phyloP scores from a whole-genome alignment of 2,113 vertebrate genomes.

The Fregetta grallaria region DNA sequence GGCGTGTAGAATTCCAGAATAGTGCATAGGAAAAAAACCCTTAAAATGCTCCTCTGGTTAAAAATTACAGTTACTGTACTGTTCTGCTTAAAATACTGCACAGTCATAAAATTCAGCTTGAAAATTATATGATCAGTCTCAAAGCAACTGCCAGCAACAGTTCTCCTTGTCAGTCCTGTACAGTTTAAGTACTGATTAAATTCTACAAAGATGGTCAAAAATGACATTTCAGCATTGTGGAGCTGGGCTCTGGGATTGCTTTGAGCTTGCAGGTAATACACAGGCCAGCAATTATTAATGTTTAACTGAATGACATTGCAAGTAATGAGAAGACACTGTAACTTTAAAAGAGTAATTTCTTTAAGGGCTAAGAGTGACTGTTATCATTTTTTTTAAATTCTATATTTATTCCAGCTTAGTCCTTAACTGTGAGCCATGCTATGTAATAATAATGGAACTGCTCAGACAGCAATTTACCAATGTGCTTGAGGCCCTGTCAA shows the following conservation, averaged over 20 bases:
- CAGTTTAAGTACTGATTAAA: not conserved
- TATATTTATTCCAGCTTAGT: conserved; percentile 25
- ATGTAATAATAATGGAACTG: not conserved
- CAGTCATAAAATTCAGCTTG: not conserved
- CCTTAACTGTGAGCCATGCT: not conserved
- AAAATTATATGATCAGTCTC: conserved; percentile 15
- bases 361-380: not conserved
- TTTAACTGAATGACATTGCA: not conserved
- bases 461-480: conserved; percentile 19
- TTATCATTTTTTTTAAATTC: not conserved
- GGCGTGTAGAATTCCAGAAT: not conserved
- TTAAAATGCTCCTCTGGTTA: conserved; percentile 37
- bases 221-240: conserved; percentile 3
- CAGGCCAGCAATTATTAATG: conserved; percentile 32
- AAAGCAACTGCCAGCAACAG: not conserved
- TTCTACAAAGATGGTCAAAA: conserved; percentile 26
- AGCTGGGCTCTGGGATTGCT: conserved; percentile 27
- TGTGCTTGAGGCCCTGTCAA: conserved; percentile 37
- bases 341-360: conserved; percentile 50
- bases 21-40: not conserved
- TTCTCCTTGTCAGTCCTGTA: conserved; percentile 13
- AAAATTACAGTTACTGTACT: conserved; percentile 11
- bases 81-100: conserved; percentile 11
- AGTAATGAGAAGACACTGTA: not conserved
- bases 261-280: conserved; percentile 40